A percentile compares a stretch with the other conserved stretches of the same genome.
phyloP scores from a whole-genome alignment of 2,797 vertebrate genomes.

The Notolabrus celidotus region DNA sequence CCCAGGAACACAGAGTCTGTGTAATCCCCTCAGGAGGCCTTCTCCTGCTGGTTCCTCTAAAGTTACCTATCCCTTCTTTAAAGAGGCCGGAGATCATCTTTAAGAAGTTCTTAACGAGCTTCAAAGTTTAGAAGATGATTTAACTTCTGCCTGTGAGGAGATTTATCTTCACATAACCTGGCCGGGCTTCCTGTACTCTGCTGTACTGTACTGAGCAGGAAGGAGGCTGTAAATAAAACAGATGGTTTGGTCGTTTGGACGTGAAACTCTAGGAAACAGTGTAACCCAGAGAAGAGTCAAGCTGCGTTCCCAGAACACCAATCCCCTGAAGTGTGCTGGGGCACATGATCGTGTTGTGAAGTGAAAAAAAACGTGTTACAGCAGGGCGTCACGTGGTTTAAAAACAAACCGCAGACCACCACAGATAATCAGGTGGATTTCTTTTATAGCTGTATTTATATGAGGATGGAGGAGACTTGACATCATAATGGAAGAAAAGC shows the following conservation, averaged over 20 bases:
- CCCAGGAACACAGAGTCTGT: too few species aligned
- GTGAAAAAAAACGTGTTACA: neutral
- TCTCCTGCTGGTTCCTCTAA: too few species aligned
- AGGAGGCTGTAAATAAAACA: constrained; percentile 9
- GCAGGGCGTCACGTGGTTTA: neutral
- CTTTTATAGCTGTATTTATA: neutral
- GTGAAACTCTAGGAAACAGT: neutral
- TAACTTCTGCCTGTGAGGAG: too few species aligned
- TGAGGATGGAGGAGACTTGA: neutral
- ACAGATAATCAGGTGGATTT: neutral
- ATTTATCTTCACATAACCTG: too few species aligned
- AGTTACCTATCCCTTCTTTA: too few species aligned
- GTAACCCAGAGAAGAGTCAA: neutral
- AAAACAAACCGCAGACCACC: neutral
- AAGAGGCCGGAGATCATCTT: too few species aligned
- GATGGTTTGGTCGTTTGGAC: constrained; percentile 9
- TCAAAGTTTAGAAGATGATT: too few species aligned
- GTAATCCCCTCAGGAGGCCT: too few species aligned
- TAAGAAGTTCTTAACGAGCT: too few species aligned
- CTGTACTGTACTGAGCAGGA: neutral
- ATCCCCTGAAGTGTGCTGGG: neutral
- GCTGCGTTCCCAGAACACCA: neutral
- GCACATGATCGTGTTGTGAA: neutral
- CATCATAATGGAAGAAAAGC: neutral
- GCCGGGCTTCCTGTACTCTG: neutral